A percentile compares a stretch with the other conserved stretches of the same genome.
Evolutionary conservation across 1,140 invertebrate species (phyloP).

Genomic region (Penaeus indicus): DNA sequence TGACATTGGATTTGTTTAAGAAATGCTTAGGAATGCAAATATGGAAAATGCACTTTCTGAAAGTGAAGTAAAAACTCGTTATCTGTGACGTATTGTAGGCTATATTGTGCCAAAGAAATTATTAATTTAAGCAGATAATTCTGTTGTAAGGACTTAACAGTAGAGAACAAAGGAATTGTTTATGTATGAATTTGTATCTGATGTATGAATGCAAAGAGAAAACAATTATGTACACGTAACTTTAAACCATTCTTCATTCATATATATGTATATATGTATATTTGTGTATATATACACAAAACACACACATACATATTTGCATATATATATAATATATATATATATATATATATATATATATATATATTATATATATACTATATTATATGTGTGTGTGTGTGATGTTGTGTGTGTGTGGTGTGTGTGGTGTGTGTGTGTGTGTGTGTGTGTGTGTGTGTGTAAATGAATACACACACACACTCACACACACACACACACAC

Average conservation of each 20-base stretch:
- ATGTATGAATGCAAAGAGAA: not conserved
- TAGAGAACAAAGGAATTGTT: too few species aligned
- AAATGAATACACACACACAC: not conserved
- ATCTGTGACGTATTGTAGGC: not conserved
- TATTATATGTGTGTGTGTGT: too few species aligned
- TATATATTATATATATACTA: too few species aligned
- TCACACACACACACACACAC: too few species aligned
- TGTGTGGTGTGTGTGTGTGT: too few species aligned
- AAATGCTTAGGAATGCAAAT: too few species aligned
- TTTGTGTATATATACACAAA: not conserved
- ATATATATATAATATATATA: too few species aligned
- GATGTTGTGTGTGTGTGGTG: too few species aligned
- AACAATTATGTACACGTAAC: not conserved
- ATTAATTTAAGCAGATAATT: not conserved
- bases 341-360: conserved; percentile 14
- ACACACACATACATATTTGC: not conserved
- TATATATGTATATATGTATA: conserved; percentile 3
- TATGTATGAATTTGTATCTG: not conserved
- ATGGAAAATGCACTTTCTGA: too few species aligned
- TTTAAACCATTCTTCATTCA: not conserved
- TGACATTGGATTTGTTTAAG: too few species aligned
- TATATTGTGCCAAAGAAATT: conserved; percentile 18
- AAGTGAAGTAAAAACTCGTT: too few species aligned
- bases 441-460: too few species aligned
- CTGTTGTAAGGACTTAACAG: not conserved